These are phyloP conservation scores for Thunnus thynnus DNA, from an alignment of 2,113 vertebrate species.

Conservation along the genomic window DNA sequence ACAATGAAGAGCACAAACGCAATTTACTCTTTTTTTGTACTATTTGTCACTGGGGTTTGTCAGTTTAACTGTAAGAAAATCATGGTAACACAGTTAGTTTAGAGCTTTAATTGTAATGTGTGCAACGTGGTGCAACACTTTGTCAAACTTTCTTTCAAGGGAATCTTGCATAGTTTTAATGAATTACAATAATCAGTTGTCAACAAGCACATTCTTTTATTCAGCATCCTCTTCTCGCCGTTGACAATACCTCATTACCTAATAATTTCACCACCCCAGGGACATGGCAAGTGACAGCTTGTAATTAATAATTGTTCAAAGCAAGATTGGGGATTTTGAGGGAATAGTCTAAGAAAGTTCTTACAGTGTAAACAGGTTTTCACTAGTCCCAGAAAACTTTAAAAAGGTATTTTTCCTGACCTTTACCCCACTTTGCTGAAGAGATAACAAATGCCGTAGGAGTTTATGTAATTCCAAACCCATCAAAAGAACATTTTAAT, in stretches of 20 bases:
- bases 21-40: background rate
- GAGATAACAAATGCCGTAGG: background rate
- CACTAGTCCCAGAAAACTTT: background rate
- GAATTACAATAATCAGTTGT: slow-evolving; percentile 50
- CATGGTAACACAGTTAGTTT: background rate
- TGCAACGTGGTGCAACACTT: background rate
- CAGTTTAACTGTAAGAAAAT: background rate
- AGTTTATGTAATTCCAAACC: slow-evolving; percentile 7
- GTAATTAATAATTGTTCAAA: slow-evolving; percentile 43
- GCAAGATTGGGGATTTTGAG: background rate
- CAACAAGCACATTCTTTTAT: slow-evolving; percentile 16
- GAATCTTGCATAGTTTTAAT: background rate
- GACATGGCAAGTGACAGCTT: slow-evolving; percentile 34
- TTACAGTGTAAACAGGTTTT: background rate
- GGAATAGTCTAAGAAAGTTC: background rate
- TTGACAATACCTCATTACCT: slow-evolving; percentile 49
- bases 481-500: slow-evolving; percentile 4
- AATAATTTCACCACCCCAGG: slow-evolving; percentile 22
- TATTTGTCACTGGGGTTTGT: background rate
- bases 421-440: background rate
- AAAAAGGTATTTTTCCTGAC: background rate
- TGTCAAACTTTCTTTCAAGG: background rate
- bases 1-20: background rate
- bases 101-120: background rate
- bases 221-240: background rate